These are phyloP conservation scores for Osmoderma eremita DNA, from an alignment of 2,888 invertebrate species.

Conservation along the genomic window DNA sequence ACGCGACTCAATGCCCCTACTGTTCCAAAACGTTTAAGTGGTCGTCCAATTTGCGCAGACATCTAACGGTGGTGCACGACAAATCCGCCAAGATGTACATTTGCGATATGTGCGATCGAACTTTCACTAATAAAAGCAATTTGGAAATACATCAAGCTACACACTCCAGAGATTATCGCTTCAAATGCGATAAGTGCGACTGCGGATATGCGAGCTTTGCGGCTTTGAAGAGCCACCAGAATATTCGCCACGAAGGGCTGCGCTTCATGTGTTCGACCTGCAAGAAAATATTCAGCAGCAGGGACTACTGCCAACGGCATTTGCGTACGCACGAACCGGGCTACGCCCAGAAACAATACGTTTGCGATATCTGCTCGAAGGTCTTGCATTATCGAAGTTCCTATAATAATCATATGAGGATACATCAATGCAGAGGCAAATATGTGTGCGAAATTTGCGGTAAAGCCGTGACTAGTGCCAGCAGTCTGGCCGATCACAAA, in stretches of 20 bases:
- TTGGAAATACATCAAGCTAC: background rate
- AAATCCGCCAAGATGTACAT: too few species aligned
- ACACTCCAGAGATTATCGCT: background rate
- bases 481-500: slow-evolving; percentile 57
- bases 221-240: slow-evolving; percentile 48
- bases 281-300: slow-evolving; percentile 44
- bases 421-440: slow-evolving; percentile 38
- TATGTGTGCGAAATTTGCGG: slow-evolving; percentile 60
- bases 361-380: slow-evolving; percentile 48
- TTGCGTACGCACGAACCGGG: slow-evolving; percentile 31
- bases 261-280: slow-evolving; percentile 52
- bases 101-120: slow-evolving; percentile 21
- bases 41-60: too few species aligned
- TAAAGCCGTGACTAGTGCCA: slow-evolving; percentile 60
- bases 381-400: slow-evolving; percentile 42
- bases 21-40: too few species aligned
- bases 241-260: slow-evolving; percentile 41
- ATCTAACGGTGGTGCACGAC: too few species aligned
- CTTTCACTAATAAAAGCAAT: too few species aligned
- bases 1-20: too few species aligned
- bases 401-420: slow-evolving; percentile 42
- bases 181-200: slow-evolving; percentile 55
- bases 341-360: slow-evolving; percentile 39
- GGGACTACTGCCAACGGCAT: slow-evolving; percentile 46
- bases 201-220: slow-evolving; percentile 53